Evolutionary conservation across 2,888 invertebrate genomes (phyloP).

Genomic region (Drosophila mimica): DNA sequence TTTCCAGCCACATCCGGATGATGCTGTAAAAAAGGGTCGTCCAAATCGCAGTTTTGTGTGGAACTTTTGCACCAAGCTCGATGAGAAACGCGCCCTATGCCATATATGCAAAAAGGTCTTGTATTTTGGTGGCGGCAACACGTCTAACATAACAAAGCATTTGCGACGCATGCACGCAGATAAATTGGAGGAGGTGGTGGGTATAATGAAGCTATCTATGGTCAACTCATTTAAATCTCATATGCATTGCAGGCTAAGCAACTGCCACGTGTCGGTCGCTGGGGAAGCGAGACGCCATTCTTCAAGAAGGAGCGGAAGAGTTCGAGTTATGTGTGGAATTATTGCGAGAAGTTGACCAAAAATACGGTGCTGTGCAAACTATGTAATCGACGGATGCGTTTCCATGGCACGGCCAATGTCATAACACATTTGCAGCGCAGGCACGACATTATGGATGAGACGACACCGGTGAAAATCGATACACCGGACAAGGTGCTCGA

Average conservation of each 20-base stretch:
- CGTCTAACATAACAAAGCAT: slow-evolving; percentile 77
- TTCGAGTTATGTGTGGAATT: slow-evolving; percentile 78
- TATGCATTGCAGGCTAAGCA: slow-evolving; percentile 18
- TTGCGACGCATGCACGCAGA: slow-evolving; percentile 68
- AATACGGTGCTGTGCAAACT: slow-evolving; percentile 72
- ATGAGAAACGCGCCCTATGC: slow-evolving; percentile 74
- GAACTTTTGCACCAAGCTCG: slow-evolving; percentile 76
- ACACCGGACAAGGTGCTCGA: slow-evolving; percentile 36
- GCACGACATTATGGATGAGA: slow-evolving; percentile 66
- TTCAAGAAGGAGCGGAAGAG: slow-evolving; percentile 65
- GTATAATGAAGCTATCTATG: neutral
- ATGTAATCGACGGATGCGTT: slow-evolving; percentile 73
- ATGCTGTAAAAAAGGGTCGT: slow-evolving; percentile 55
- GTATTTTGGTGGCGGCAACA: slow-evolving; percentile 78
- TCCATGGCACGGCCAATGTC: slow-evolving; percentile 80
- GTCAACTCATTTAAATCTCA: neutral
- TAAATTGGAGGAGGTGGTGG: slow-evolving; percentile 53
- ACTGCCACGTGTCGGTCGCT: slow-evolving; percentile 26
- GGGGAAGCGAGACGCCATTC: slow-evolving; percentile 4
- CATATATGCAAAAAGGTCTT: slow-evolving; percentile 73
- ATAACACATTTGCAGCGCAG: slow-evolving; percentile 76
- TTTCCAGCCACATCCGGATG: slow-evolving; percentile 23
- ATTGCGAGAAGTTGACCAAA: slow-evolving; percentile 72
- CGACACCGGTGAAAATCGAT: slow-evolving; percentile 18
- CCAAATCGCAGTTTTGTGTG: slow-evolving; percentile 76